Evolutionary conservation across 2,888 invertebrate genomes (phyloP), one percentile per base, ranked within the genome.

Genomic region (Nudaria mundana): DNA sequence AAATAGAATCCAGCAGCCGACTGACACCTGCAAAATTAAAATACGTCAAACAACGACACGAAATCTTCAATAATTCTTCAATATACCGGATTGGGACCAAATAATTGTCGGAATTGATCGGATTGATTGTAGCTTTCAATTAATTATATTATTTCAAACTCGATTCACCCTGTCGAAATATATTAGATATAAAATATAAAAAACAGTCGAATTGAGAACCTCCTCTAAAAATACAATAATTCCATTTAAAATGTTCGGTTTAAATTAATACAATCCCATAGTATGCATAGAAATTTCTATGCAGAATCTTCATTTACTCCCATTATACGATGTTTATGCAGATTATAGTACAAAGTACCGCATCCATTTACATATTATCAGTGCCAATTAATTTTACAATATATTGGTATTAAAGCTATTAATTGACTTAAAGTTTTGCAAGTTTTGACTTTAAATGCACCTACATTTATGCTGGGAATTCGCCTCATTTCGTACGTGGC

Each of bases 331-430:
- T 61, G 48, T 58, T 56, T 52, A 61, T 57, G 57, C 35, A 49
- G 46, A 48, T 50, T 38, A 44, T 14, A 44, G 44, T 44, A 67
- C 65, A 70, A 71, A 74, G 69, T 66, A 61, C 48, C 65, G 66
- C 65, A 50, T 24, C 39, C 24, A 83, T 82, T 81, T 66, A 63
- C 81, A 84, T 83, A 71, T 76, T 81, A 81, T 80, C 79, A 44
- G 37, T 37, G 45, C 76, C 77, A 81, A 81, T 81, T 82, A 81
- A 76, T 80, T 74, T 76, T 66, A 80, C 76, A 77, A 71, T 68
- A 72, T 76, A 75, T 74, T 60, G 66, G 63, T 72, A 75, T 76
- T 77, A 73, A 73, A 76, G 74, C 66, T 63, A 44, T 52, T 37
- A 73, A 75, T 77, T 77, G 68, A 63, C 44, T 51, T 40, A 52